Evolutionary conservation across 2,888 invertebrate genomes (phyloP).

Genomic region (Aleiodes alternator): DNA sequence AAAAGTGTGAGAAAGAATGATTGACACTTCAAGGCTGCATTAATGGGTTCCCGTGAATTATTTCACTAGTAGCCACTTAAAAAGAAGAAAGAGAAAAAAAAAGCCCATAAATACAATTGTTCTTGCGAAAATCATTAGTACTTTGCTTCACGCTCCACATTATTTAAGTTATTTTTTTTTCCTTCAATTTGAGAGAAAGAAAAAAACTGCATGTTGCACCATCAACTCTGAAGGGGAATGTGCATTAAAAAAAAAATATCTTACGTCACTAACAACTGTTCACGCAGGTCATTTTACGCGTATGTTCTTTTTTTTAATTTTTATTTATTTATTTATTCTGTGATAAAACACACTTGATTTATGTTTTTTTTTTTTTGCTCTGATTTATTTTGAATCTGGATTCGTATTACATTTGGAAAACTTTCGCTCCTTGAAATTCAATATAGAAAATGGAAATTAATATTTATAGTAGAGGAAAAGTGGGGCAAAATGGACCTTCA

Average conservation of each 20-base stretch:
- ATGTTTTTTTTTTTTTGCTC: too few relatives aligned
- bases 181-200: neutral
- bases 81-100: too few relatives aligned
- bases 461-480: too few relatives aligned
- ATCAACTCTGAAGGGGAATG: neutral
- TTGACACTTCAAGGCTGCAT: conserved; percentile 16
- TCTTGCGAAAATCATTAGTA: neutral
- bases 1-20: conserved; percentile 18
- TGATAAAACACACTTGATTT: too few relatives aligned
- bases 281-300: neutral
- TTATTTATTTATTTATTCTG: too few relatives aligned
- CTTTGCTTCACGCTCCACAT: conserved; percentile 14
- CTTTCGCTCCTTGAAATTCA: conserved; percentile 1
- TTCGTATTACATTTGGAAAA: neutral
- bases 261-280: too few relatives aligned
- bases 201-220: neutral
- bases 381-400: neutral
- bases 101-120: neutral
- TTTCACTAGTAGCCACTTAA: neutral
- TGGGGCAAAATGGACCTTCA: too few relatives aligned
- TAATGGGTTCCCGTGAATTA: neutral
- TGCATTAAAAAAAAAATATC: too few relatives aligned
- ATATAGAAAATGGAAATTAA: too few relatives aligned
- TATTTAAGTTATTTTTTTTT: conserved; percentile 13
- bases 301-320: neutral